Conservation (phyloP, 2,113 vertebrate species). For the Hippocampus barbouri region DNA sequence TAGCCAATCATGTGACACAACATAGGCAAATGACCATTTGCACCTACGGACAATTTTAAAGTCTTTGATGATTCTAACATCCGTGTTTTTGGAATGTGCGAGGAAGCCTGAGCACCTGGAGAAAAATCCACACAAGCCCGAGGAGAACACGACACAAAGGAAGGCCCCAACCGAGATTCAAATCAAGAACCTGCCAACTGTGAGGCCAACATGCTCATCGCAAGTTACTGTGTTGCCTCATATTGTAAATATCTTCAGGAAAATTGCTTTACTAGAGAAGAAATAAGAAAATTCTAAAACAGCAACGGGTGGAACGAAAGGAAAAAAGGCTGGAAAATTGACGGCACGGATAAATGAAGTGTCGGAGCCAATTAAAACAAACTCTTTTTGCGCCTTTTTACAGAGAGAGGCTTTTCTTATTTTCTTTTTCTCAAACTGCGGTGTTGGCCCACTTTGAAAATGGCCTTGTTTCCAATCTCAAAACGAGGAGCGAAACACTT, state of each 20-base stretch:
- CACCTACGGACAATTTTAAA: not conserved
- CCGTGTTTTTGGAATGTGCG: not conserved
- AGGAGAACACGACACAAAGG: not conserved
- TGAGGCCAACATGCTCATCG: not conserved
- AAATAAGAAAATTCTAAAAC: not conserved
- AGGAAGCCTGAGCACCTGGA: not conserved
- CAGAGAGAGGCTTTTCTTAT: not conserved
- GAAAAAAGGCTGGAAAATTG: constrained; percentile 10
- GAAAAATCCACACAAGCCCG: not conserved
- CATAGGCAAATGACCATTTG: no score
- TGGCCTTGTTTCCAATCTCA: constrained; percentile 21
- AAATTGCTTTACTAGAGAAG: constrained; percentile 4
- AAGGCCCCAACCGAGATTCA: not conserved
- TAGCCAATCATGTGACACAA: no score
- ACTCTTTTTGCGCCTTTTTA: not conserved
- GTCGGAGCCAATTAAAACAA: not conserved
- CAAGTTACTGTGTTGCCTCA: not conserved
- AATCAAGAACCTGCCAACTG: not conserved
- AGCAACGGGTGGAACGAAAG: not conserved
- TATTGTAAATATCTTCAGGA: not conserved
- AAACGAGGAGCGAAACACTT: constrained; percentile 36
- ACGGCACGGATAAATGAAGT: not conserved
- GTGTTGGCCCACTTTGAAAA: constrained; percentile 18
- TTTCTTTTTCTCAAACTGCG: constrained; percentile 10
- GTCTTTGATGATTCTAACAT: not conserved